Base-by-base conservation (phyloP, 2,797 vertebrate genomes). In the Sphenodon punctatus region DNA sequence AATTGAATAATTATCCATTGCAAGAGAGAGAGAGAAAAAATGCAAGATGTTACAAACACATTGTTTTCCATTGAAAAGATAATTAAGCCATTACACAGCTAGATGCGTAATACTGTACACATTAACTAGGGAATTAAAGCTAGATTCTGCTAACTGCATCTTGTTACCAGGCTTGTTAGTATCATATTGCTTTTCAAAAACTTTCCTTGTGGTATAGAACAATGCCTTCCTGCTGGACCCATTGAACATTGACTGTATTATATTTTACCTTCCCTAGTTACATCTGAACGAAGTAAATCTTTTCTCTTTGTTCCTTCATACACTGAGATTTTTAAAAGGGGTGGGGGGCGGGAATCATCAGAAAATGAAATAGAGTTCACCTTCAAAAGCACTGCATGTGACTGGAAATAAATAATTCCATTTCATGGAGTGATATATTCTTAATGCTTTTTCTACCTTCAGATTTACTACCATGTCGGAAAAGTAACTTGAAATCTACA, bases 361-460 rank as follows among this genome's bases (percentile, higher is more conserved):
- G 64, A 87, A 93, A 90, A 86, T 91, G 77, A 93, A 93, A 91
- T 93, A 92, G 87, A 51, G 22, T 91, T 92, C 92, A 84, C 85
- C 78, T 93, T 94, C 81, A 86, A 93, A n/a, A 86, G 69, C 81
- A 82, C 67, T 67, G 64, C 72, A 89, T 83, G 39, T 82, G 60
- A 66, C 85, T 94, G 77, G 69, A 94, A 94, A 93, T 84, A 89
- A 90, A 88, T 94, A 91, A 94, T 93, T 92, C 72, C 41, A 77
- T 87, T 94, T 94, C 65, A 87, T 55, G 55, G 70, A 89, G 60
- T 86, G 86, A 89, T 86, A 75, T 86, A 65, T 90, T 93, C 92
- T 88, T 82, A 87, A 58, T 81, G 60, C 8, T 66, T 89, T 93
- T 90, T 82, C 81, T 88, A 10, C 67, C 61, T 92, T 88, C 49